Evolutionary conservation across 2,113 vertebrate species (phyloP).

Genomic region (Andinoacara biseriatus): DNA sequence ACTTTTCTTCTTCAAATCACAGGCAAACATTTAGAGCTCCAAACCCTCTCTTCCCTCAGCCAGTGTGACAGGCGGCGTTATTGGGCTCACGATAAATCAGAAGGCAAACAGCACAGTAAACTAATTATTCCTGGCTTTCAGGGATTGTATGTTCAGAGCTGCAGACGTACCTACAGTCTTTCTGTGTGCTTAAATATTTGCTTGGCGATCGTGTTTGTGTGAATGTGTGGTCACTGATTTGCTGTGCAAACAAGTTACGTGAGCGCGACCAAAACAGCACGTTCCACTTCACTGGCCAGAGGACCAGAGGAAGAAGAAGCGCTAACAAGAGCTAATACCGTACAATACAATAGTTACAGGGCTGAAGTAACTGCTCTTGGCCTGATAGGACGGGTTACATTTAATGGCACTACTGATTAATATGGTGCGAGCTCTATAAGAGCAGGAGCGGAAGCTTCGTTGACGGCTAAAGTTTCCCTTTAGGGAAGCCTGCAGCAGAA

Average conservation of each 20-base stretch:
- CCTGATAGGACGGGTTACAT: not conserved
- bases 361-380: not conserved
- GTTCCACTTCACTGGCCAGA: constrained; percentile 52
- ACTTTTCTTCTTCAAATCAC: constrained; percentile 39
- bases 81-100: constrained; percentile 66
- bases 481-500: not conserved
- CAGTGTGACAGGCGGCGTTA: constrained; percentile 68
- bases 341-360: constrained; percentile 11
- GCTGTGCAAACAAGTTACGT: constrained; percentile 68
- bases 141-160: constrained; percentile 60
- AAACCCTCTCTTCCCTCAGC: constrained; percentile 44
- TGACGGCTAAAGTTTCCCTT: constrained; percentile 17
- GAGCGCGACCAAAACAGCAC: constrained; percentile 58
- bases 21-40: constrained; percentile 34
- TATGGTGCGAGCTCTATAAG: not conserved
- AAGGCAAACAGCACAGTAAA: constrained; percentile 68
- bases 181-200: constrained; percentile 77
- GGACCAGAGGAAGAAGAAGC: no score
- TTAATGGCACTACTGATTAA: constrained; percentile 34
- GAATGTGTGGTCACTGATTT: constrained; percentile 73
- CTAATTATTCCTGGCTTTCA: constrained; percentile 74
- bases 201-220: constrained; percentile 74
- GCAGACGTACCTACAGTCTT: constrained; percentile 59
- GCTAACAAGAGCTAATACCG: constrained; percentile 39
- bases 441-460: not conserved